Percentiles rank a stretch among this genome's conserved stretches.
Evolutionary conservation across 2,888 invertebrate genomes (phyloP).

Genomic region (Liposcelis brunnea): DNA sequence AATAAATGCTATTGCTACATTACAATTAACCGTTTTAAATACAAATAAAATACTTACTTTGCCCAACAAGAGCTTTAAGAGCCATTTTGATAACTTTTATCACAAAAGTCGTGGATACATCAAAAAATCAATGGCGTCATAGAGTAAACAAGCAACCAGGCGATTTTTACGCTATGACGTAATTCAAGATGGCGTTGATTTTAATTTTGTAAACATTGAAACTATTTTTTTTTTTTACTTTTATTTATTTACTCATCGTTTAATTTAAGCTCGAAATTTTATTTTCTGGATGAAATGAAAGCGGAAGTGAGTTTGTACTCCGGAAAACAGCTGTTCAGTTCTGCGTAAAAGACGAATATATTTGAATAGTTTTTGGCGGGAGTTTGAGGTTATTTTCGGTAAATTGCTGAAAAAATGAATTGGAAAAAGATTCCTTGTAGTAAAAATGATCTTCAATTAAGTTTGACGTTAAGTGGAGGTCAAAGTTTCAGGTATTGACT

Average conservation of each 20-base stretch:
- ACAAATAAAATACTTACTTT: conserved; percentile 46
- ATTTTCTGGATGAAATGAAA: too few species aligned
- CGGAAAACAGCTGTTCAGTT: background rate
- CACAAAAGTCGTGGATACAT: background rate
- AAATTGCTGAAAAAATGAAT: background rate
- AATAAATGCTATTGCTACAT: too few species aligned
- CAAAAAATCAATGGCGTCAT: too few species aligned
- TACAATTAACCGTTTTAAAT: too few species aligned
- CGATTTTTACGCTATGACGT: background rate
- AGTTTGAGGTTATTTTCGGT: too few species aligned
- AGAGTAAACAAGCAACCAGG: background rate
- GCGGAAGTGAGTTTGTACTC: too few species aligned
- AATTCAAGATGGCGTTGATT: too few species aligned
- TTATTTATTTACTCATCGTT: too few species aligned
- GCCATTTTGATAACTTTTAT: conserved; percentile 45
- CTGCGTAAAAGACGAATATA: background rate
- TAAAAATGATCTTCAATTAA: conserved; percentile 39
- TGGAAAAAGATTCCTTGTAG: conserved; percentile 32
- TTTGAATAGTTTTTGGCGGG: too few species aligned
- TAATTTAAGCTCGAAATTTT: too few species aligned
- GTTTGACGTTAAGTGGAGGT: conserved; percentile 57
- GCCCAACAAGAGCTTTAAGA: conserved; percentile 70
- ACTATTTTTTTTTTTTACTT: background rate
- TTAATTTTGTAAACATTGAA: background rate
- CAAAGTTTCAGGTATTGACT: conserved; percentile 82